Evolutionary conservation across 64 coral and sea anemone species (phyloP).

Genomic region (Actinia equina): DNA sequence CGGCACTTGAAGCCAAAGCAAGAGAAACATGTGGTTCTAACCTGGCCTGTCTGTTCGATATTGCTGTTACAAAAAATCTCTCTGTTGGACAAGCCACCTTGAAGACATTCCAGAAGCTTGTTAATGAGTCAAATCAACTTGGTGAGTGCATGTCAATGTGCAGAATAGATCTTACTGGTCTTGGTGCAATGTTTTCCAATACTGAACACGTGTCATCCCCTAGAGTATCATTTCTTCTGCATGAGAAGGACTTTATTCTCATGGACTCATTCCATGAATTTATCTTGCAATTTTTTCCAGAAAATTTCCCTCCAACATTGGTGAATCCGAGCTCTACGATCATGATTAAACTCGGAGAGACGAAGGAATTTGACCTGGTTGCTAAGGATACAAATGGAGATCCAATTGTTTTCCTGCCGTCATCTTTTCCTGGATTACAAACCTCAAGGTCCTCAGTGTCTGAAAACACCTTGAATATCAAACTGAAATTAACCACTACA

Average conservation of each 20-base stretch:
- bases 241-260: no score
- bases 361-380: background rate
- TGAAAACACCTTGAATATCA: background rate
- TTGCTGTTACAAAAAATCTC: constrained; percentile 27
- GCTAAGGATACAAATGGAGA: constrained; percentile 26
- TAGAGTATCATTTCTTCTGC: no score
- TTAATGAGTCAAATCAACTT: constrained; percentile 31
- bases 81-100: constrained; percentile 36
- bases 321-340: background rate
- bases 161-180: no score
- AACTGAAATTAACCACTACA: background rate
- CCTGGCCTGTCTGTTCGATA: constrained; percentile 39
- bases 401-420: background rate
- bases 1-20: background rate
- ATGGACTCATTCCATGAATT: no score
- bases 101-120: background rate
- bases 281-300: background rate
- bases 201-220: no score
- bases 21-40: constrained; percentile 13
- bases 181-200: no score
- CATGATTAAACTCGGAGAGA: background rate
- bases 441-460: background rate
- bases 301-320: constrained; percentile 53
- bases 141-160: constrained; percentile 4
- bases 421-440: constrained; percentile 12